A percentile compares a stretch with the other conserved stretches of the same genome.
Conservation (phyloP, 2,797 vertebrate genomes). For the Hyperoplus immaculatus region DNA sequence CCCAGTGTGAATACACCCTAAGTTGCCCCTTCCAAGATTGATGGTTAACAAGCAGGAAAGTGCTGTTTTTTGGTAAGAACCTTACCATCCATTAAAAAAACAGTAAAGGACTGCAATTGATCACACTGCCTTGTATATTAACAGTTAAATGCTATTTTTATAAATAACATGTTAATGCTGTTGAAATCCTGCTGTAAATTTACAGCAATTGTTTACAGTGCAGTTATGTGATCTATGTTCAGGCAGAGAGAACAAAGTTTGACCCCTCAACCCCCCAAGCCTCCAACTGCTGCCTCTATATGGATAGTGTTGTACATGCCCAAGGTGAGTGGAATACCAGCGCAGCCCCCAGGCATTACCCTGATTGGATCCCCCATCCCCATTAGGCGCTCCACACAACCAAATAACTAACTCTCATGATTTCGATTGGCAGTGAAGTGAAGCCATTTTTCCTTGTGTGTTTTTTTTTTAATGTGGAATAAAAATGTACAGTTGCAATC, state of each 20-base stretch:
- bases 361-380: slow-evolving; percentile 25
- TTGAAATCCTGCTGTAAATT: no score
- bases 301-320: slow-evolving; percentile 78
- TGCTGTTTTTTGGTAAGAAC: no score
- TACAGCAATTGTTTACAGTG: no score
- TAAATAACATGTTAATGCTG: no score
- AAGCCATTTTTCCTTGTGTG: slow-evolving; percentile 1
- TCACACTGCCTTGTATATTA: no score
- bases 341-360: slow-evolving; percentile 48
- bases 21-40: no score
- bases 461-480: slow-evolving; percentile 26
- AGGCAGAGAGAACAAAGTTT: slow-evolving; percentile 55
- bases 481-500: slow-evolving; percentile 57
- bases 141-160: no score
- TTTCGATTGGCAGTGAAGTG: slow-evolving; percentile 7
- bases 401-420: background rate
- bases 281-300: slow-evolving; percentile 66
- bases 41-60: no score
- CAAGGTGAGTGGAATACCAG: slow-evolving; percentile 80
- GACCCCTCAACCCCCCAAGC: slow-evolving; percentile 63
- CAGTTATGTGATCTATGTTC: slow-evolving; percentile 75
- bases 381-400: background rate
- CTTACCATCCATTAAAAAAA: no score
- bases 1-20: no score
- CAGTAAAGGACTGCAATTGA: no score